Percentiles rank a stretch among this genome's conserved stretches.
Evolutionary conservation across 2,888 invertebrate species (phyloP).

Genomic region (Alloscopus bannaensis): DNA sequence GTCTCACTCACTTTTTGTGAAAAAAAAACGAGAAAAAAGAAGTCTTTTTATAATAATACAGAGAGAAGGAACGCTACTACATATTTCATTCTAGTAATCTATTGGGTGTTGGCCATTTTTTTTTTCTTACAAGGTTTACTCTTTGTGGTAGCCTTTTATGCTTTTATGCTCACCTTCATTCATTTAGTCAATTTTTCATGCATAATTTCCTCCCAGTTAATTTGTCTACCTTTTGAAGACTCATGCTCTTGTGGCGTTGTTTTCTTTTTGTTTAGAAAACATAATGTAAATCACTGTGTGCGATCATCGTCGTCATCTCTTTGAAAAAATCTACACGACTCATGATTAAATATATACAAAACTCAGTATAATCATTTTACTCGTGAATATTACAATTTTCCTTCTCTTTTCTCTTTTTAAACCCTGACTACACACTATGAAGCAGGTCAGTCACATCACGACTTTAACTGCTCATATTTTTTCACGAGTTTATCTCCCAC

Average conservation of each 20-base stretch:
- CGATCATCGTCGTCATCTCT: too few species aligned
- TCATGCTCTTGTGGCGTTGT: too few species aligned
- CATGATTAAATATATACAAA: too few species aligned
- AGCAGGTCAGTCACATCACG: constrained; percentile 59
- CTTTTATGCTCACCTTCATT: constrained; percentile 15
- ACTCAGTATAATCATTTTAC: too few species aligned
- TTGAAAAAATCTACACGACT: too few species aligned
- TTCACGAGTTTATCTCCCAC: constrained; percentile 55
- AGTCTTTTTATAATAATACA: too few species aligned
- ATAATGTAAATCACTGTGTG: too few species aligned
- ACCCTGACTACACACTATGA: constrained; percentile 31
- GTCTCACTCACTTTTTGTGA: constrained; percentile 14
- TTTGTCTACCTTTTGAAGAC: constrained; percentile 35
- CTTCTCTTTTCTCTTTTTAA: too few species aligned
- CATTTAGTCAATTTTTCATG: constrained; percentile 20
- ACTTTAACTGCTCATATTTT: constrained; percentile 49
- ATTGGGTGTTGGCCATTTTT: constrained; percentile 43
- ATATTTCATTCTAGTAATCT: background rate
- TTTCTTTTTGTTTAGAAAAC: too few species aligned
- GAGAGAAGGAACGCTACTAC: too few species aligned
- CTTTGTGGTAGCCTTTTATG: background rate
- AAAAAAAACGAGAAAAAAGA: too few species aligned
- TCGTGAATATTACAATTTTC: too few species aligned
- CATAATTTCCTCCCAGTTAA: constrained; percentile 35
- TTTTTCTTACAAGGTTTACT: background rate